These are phyloP conservation scores for Lomographa bimaculata DNA, from an alignment of 2,888 invertebrate genomes.

Conservation along the genomic window DNA sequence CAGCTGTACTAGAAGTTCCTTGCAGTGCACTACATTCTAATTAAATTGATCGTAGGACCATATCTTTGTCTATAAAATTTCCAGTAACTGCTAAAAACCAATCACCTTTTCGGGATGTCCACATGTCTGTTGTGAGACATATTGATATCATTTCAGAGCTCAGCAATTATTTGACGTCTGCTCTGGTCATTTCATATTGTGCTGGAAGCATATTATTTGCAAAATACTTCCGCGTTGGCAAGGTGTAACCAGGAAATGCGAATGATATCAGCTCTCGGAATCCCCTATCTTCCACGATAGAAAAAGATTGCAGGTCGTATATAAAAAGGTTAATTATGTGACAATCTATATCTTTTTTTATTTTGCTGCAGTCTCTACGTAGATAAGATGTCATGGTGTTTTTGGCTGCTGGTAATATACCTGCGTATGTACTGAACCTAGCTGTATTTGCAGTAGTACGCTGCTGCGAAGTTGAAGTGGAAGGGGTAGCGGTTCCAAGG, in stretches of 20 bases:
- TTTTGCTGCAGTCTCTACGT: no score
- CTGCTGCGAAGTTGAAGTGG: no score
- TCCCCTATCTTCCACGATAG: constrained; percentile 26
- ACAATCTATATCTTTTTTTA: constrained; percentile 27
- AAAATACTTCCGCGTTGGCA: constrained; percentile 31
- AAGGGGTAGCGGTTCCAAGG: no score
- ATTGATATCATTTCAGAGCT: constrained; percentile 1
- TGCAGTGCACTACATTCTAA: constrained; percentile 7
- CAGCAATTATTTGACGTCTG: constrained; percentile 3
- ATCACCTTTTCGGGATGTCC: constrained; percentile 7
- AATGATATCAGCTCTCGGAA: constrained; percentile 24
- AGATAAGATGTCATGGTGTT: no score
- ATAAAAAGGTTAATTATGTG: constrained; percentile 28
- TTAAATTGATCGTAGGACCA: constrained; percentile 4
- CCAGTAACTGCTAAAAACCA: constrained; percentile 6
- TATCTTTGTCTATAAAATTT: constrained; percentile 6
- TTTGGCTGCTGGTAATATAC: no score
- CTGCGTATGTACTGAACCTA: no score
- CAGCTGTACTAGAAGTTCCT: constrained; percentile 3
- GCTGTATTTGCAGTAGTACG: no score
- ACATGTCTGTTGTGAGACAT: constrained; percentile 4
- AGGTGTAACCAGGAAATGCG: constrained; percentile 28
- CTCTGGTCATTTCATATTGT: constrained; percentile 9
- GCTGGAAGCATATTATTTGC: constrained; percentile 30
- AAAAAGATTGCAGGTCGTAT: constrained; percentile 28